Evolutionary conservation across 2,113 vertebrate species (phyloP).

Genomic region (Oryctolagus cuniculus): mOryCun1.1 NC_091434.1:140845501-140846000

Average conservation of each 20-base stretch:
- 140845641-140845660: neutral
- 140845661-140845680: neutral
- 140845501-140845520: neutral
- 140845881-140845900: too few relatives aligned
- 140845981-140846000: too few relatives aligned
- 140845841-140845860: constrained; percentile 4
- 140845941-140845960: too few relatives aligned
- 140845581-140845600: neutral
- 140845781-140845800: constrained; percentile 49
- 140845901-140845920: too few relatives aligned
- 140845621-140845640: neutral
- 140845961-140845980: too few relatives aligned
- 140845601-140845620: neutral
- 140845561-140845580: neutral
- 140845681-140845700: neutral
- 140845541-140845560: neutral
- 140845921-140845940: too few relatives aligned
- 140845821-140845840: constrained; percentile 43
- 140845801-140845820: neutral
- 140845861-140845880: neutral
- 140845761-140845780: constrained; percentile 37
- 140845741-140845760: constrained; percentile 6
- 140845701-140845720: constrained; percentile 10
- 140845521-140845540: neutral
- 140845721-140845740: constrained; percentile 33